Percentiles rank a stretch among this genome's conserved stretches.
Evolutionary conservation across 2,113 vertebrate genomes (phyloP).

Genomic region (Oryzias woworae): DNA sequence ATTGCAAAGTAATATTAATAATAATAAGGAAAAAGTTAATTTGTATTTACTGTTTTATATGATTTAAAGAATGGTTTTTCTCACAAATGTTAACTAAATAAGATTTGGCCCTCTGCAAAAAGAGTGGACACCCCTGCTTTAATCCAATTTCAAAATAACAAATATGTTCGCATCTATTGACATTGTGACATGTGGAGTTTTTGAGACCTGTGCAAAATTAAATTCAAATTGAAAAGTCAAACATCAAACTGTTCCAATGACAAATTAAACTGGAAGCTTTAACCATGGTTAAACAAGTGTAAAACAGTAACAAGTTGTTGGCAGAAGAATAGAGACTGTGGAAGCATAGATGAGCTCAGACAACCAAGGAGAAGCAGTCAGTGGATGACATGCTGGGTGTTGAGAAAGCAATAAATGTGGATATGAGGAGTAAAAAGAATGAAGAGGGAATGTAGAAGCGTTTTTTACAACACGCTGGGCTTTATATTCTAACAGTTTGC

Average conservation of each 20-base stretch:
- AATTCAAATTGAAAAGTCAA: constrained; percentile 10
- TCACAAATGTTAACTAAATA: too few species aligned
- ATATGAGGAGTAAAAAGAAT: constrained; percentile 37
- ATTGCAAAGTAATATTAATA: too few species aligned
- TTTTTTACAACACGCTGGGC: constrained; percentile 30
- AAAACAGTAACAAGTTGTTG: constrained; percentile 19
- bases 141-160: too few species aligned
- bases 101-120: too few species aligned
- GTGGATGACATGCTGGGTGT: constrained; percentile 59
- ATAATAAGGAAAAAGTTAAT: too few species aligned
- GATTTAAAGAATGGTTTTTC: too few species aligned
- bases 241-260: constrained; percentile 25
- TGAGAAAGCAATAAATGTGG: constrained; percentile 62
- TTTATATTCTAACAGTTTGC: constrained; percentile 25
- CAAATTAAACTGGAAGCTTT: constrained; percentile 5
- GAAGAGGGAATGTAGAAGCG: constrained; percentile 27
- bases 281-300: constrained; percentile 6
- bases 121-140: too few species aligned
- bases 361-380: constrained; percentile 48
- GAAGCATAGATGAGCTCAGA: constrained; percentile 39
- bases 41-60: too few species aligned
- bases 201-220: neutral
- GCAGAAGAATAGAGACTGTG: constrained; percentile 31
- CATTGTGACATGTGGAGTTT: too few species aligned
- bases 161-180: too few species aligned